Evolutionary conservation across 2,113 vertebrate species (phyloP).

Genomic region (Agapornis roseicollis): DNA sequence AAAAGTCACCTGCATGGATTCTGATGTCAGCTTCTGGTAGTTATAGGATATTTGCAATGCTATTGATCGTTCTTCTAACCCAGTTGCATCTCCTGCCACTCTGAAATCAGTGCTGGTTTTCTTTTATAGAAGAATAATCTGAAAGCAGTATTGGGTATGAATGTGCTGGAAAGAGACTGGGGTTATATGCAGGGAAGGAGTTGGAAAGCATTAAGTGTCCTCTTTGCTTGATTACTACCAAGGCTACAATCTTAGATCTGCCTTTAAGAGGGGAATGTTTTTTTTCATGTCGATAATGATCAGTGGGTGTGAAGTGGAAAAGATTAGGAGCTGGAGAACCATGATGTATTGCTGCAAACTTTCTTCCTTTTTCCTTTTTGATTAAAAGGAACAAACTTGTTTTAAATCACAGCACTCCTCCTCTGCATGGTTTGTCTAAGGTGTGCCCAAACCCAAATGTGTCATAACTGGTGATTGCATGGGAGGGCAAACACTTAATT

Average conservation of each 20-base stretch:
- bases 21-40: background rate
- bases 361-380: constrained; percentile 39
- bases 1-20: background rate
- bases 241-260: constrained; percentile 36
- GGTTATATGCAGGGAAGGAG: background rate
- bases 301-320: constrained; percentile 58
- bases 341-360: constrained; percentile 10
- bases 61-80: background rate
- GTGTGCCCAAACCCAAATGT: constrained; percentile 35
- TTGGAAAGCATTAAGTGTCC: background rate
- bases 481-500: constrained; percentile 52
- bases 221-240: background rate
- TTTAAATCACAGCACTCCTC: constrained; percentile 48
- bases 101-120: background rate
- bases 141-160: background rate
- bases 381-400: constrained; percentile 54
- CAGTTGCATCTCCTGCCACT: background rate
- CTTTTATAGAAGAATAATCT: background rate
- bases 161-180: background rate
- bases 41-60: background rate
- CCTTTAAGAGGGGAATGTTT: constrained; percentile 33
- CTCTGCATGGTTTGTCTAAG: constrained; percentile 44
- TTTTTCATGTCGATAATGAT: background rate
- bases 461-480: constrained; percentile 54
- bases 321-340: constrained; percentile 36